Conservation (phyloP, 53 echinoderm and acorn worm species). For the Henricia sp. region DNA sequence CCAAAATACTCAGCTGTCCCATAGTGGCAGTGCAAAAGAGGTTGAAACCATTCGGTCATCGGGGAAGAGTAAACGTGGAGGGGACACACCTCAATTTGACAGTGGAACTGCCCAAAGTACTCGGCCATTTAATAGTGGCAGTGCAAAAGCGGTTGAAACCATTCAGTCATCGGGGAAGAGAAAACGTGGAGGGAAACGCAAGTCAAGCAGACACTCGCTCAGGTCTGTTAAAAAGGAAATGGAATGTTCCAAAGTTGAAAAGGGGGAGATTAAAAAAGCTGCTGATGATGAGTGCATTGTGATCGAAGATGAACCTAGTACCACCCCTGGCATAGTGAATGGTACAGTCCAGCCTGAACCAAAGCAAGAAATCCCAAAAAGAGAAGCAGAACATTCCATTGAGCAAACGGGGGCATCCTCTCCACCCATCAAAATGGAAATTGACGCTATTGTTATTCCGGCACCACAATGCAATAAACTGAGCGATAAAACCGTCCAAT, state of each 20-base stretch:
- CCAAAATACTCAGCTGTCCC: background rate
- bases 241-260: conserved; percentile 21
- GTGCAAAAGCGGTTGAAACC: conserved; percentile 5
- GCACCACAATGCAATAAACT: conserved; percentile 4
- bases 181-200: background rate
- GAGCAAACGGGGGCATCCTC: background rate
- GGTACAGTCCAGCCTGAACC: background rate
- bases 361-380: background rate
- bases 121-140: background rate
- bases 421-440: background rate
- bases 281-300: conserved; percentile 29
- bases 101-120: conserved; percentile 4
- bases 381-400: background rate
- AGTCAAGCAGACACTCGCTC: conserved; percentile 5
- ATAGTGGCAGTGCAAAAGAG: background rate
- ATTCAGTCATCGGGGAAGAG: background rate
- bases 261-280: background rate
- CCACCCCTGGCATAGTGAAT: conserved; percentile 15
- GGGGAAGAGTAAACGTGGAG: background rate
- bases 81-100: background rate
- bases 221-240: background rate
- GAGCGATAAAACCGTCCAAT: background rate
- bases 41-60: background rate
- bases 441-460: background rate
- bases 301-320: background rate